Percentiles rank a stretch among this genome's conserved stretches.
These are phyloP conservation scores for Drosophila nannoptera DNA, from an alignment of 1,140 invertebrate genomes.

Conservation along the genomic window DNA sequence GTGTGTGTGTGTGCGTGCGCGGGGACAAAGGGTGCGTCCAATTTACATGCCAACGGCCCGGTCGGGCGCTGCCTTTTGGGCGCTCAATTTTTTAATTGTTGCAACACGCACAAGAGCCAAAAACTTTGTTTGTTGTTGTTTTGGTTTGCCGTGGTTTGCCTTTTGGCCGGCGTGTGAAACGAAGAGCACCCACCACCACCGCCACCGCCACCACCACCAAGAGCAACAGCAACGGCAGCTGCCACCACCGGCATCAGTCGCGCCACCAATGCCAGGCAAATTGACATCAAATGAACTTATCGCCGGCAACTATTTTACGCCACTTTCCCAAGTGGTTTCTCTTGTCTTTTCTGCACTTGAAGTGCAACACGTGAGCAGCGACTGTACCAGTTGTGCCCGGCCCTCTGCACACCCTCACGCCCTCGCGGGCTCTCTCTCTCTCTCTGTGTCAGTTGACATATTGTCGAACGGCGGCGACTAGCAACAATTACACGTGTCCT, in stretches of 20 bases:
- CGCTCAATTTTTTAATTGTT: conserved; percentile 70
- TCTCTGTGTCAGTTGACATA: conserved; percentile 67
- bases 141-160: conserved; percentile 63
- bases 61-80: conserved; percentile 13
- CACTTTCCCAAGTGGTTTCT: conserved; percentile 74
- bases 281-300: conserved; percentile 76
- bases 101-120: conserved; percentile 64
- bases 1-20: conserved; percentile 33
- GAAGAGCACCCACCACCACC: conserved; percentile 51
- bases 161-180: conserved; percentile 62
- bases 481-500: conserved; percentile 75
- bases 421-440: conserved; percentile 31
- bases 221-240: conserved; percentile 13
- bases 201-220: conserved; percentile 21
- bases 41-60: conserved; percentile 61
- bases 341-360: conserved; percentile 50
- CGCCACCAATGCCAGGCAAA: conserved; percentile 50
- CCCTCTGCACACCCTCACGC: conserved; percentile 7
- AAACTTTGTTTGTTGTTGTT: conserved; percentile 60
- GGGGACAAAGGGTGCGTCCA: conserved; percentile 59
- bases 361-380: conserved; percentile 64
- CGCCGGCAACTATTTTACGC: conserved; percentile 74
- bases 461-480: conserved; percentile 65
- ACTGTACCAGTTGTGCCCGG: conserved; percentile 48
- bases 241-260: conserved; percentile 34